phyloP scores from a whole-genome alignment of 2,113 vertebrate species.

The Hyperopisus bebe region DNA sequence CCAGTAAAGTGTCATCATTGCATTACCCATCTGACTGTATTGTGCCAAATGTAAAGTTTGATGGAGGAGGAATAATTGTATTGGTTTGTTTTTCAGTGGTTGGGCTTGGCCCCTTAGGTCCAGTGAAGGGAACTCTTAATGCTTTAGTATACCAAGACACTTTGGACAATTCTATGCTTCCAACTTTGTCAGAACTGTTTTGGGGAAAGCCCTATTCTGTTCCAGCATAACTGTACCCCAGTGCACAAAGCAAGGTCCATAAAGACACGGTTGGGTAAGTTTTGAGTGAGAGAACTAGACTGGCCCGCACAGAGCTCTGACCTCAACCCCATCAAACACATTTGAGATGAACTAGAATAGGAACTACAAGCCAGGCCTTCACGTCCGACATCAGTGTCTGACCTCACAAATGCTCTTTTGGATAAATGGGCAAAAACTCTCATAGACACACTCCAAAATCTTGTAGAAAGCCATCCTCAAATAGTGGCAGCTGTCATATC shows the following conservation, averaged over 20 bases:
- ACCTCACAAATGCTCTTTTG: background rate
- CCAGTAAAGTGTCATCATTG: background rate
- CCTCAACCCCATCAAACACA: background rate
- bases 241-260: background rate
- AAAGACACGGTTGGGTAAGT: background rate
- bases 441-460: background rate
- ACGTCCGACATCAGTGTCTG: background rate
- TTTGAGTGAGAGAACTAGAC: background rate
- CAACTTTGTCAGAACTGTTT: background rate
- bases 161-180: background rate
- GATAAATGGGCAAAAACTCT: background rate
- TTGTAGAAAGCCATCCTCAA: too few species aligned
- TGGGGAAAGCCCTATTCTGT: background rate
- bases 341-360: background rate
- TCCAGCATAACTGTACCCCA: background rate
- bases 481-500: too few species aligned
- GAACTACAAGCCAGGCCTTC: background rate
- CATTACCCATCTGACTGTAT: background rate
- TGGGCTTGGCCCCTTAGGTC: background rate
- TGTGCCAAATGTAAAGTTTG: background rate
- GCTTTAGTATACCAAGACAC: too few species aligned
- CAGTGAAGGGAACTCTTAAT: background rate
- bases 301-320: background rate
- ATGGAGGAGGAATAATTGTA: background rate
- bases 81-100: background rate